Base-by-base conservation (phyloP, 2,113 vertebrate genomes). In the Tympanuchus pallidicinctus region DNA sequence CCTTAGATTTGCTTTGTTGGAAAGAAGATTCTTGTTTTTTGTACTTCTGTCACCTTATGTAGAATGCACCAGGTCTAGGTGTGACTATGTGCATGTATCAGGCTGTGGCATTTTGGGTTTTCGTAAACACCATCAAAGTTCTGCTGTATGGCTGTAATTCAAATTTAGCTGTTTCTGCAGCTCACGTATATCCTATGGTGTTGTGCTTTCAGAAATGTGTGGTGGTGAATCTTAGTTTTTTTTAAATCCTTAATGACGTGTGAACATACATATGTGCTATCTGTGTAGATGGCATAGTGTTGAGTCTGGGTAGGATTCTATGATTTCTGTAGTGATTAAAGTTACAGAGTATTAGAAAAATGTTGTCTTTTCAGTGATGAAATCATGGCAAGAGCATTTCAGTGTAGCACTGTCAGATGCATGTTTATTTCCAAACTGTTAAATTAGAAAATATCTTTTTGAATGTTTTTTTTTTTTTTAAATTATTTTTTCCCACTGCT, bases 151-250 rank as follows among this genome's bases (percentile, higher is more conserved):
- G 11, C 4, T 73, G 22, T 45, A 50, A 52, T 11, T 81, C 25
- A 66, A 45, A 28, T 76, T 82, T 56, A 65, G 10, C n/a, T 80
- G 21, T 22, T 90, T 81, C 57, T 40, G 20, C 34, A 72, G 19
- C 36, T 43, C 0, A 1, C 4, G 0, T 78, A 7, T 78, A 56
- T 67, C 16, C 5, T 78, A 3, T 13, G 11, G 5, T 40, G 28
- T 8, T 56, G 4, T 8, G 6, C 56, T 16, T 45, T 40, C 2
- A 54, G 25, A 86, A 59, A 32, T 48, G 6, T 12, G 24, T 83
- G 13, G 10, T 78, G 14, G 4, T 54, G 20, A 52, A 45, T 5
- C 0, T 43, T 89, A 43, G 2, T 34, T 36, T 36, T 60, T 36
- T 61, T 38, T 54, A 30, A 28, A 17, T 30, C 6, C 2, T 13